A percentile compares a stretch with the other conserved stretches of the same genome.
phyloP scores from a whole-genome alignment of 2,797 vertebrate genomes.

The Distichodus sexfasciatus region DNA sequence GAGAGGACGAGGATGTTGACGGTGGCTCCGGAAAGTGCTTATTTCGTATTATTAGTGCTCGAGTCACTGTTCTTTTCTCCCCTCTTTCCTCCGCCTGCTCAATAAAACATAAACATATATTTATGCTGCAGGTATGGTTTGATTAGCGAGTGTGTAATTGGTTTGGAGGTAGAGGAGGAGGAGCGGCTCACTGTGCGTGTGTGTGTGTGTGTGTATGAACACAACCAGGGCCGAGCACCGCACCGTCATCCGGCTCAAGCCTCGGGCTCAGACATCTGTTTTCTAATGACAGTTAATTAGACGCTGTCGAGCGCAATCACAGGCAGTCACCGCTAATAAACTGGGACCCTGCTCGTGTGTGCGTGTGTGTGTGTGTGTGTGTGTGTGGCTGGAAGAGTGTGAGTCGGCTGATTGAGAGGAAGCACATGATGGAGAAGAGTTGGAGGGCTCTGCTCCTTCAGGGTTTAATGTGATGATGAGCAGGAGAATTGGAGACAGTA shows the following conservation, averaged over 20 bases:
- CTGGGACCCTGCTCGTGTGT: slow-evolving; percentile 45
- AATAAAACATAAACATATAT: slow-evolving; percentile 40
- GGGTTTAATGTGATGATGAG: slow-evolving; percentile 18
- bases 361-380: slow-evolving; percentile 39
- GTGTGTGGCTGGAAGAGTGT: slow-evolving; percentile 16
- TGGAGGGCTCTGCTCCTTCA: slow-evolving; percentile 10
- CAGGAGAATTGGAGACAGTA: background rate
- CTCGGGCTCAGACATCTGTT: slow-evolving; percentile 85
- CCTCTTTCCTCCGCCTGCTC: slow-evolving; percentile 60
- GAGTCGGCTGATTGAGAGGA: slow-evolving; percentile 39
- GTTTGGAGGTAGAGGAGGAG: slow-evolving; percentile 31
- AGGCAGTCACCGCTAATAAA: slow-evolving; percentile 78
- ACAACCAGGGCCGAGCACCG: slow-evolving; percentile 52
- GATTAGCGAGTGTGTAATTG: slow-evolving; percentile 50
- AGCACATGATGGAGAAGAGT: background rate
- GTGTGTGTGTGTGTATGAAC: slow-evolving; percentile 32
- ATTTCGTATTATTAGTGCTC: slow-evolving; percentile 28
- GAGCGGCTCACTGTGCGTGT: slow-evolving; percentile 28
- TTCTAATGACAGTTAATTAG: slow-evolving; percentile 93
- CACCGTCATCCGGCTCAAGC: slow-evolving; percentile 66
- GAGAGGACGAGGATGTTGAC: no score
- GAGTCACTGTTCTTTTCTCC: background rate
- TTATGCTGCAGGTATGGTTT: slow-evolving; percentile 44
- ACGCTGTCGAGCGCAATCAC: slow-evolving; percentile 87
- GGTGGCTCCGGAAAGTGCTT: slow-evolving; percentile 47